Evolutionary conservation across 2,113 vertebrate genomes (phyloP).

Genomic region (Boulengeromyrus knoepffleri): DNA sequence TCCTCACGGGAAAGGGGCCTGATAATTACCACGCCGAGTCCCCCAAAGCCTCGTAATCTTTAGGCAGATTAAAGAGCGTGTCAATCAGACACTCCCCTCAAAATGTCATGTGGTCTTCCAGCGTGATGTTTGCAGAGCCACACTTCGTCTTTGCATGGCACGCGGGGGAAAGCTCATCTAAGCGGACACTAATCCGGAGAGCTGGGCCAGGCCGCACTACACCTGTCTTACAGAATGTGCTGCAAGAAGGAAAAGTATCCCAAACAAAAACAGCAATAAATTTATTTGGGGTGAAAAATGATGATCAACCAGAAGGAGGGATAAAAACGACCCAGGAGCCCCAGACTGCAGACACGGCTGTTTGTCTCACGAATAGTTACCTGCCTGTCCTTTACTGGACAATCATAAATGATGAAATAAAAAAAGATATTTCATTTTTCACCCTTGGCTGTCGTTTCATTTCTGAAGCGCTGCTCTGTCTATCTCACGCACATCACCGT

Average conservation of each 20-base stretch:
- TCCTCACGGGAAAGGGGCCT: constrained; percentile 19
- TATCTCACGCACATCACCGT: constrained; percentile 48
- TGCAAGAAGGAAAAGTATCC: not conserved
- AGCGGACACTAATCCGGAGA: not conserved
- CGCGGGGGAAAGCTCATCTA: not conserved
- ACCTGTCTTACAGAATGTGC: constrained; percentile 1
- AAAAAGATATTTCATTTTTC: constrained; percentile 49
- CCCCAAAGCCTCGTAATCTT: constrained; percentile 33
- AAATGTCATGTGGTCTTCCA: not conserved
- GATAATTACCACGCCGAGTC: constrained; percentile 18
- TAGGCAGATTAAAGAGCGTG: constrained; percentile 3
- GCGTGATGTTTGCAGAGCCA: not conserved
- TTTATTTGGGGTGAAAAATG: not conserved
- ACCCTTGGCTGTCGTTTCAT: constrained; percentile 52
- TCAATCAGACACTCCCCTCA: constrained; percentile 24
- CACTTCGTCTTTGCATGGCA: not conserved
- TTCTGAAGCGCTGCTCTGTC: constrained; percentile 53
- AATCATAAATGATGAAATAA: constrained; percentile 47
- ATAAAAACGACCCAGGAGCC: not conserved
- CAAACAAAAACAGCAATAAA: constrained; percentile 1
- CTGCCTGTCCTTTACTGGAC: constrained; percentile 36
- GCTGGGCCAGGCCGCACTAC: not conserved
- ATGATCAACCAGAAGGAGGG: not conserved
- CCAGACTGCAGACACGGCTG: not conserved
- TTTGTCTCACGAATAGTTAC: constrained; percentile 15